Evolutionary conservation across 37 sponge, comb jelly and placozoan genomes (phyloP), one percentile per base, ranked within the genome.

Genomic region (Bolinopsis microptera): DNA sequence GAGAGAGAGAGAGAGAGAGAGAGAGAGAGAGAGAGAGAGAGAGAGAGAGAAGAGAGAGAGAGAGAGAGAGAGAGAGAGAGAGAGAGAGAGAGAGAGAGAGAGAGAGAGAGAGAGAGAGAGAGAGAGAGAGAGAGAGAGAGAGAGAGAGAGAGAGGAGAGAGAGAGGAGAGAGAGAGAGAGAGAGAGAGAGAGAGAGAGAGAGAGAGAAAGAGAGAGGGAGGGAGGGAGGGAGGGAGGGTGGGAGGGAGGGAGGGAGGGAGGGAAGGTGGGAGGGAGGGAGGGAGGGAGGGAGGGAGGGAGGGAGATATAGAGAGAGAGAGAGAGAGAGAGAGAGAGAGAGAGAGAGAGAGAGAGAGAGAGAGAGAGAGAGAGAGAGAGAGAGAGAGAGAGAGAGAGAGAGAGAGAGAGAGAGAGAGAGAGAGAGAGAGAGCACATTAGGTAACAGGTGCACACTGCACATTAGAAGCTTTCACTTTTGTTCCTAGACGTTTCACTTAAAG

Each of bases 261-360:
- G n/a, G n/a, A n/a, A n/a, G n/a, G n/a, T n/a, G n/a, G n/a, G n/a
- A n/a, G n/a, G n/a, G n/a, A n/a, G n/a, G n/a, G n/a, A n/a, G n/a
- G n/a, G n/a, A n/a, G n/a, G n/a, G n/a, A n/a, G n/a, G n/a, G n/a
- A n/a, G n/a, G n/a, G n/a, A n/a, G n/a, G n/a, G n/a, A n/a, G n/a
- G n/a, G n/a, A n/a, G n/a, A n/a, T n/a, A n/a, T n/a, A n/a, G n/a
- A n/a, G n/a, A n/a, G 39, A 37, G 26, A 38, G 80, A 32, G 39
- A 48, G 38, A 39, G 83, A 39, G 83, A 38, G 68, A 37, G 83
- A 88, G 39, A 61, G 31, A 88, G 93, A 76, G 93, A 32, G 93
- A 32, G 93, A 70, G 93, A 38, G 93, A 70, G 75, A 13, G 38
- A 8, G 8, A 24, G 25, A 32, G 75, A 36, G 28, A 38, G 24